Conservation (phyloP, 2,113 vertebrate species). For the Bubo blakistoni region DNA sequence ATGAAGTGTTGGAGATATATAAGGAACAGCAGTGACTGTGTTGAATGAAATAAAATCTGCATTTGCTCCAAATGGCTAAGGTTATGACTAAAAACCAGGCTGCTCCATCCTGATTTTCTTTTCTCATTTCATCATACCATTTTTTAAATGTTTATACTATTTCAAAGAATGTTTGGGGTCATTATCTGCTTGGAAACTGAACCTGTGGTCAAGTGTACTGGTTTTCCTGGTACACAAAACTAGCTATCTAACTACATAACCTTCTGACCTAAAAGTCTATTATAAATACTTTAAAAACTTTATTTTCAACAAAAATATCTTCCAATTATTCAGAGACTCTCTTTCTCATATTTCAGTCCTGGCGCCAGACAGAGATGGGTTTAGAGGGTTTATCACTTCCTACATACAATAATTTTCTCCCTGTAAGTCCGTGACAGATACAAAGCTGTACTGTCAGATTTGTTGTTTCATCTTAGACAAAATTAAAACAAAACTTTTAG, state of each 20-base stretch:
- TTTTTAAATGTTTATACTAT: not conserved
- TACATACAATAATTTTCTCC: slow-evolving; percentile 14
- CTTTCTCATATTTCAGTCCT: not conserved
- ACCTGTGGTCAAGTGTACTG: not conserved
- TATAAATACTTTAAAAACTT: not conserved
- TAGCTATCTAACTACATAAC: not conserved
- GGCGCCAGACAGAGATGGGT: slow-evolving; percentile 4
- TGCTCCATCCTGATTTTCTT: not conserved
- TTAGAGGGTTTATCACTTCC: slow-evolving; percentile 38
- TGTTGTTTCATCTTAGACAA: not conserved
- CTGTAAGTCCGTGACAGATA: not conserved
- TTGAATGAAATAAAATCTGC: slow-evolving; percentile 27
- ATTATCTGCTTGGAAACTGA: not conserved
- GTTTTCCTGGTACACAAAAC: not conserved
- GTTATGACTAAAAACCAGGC: not conserved
- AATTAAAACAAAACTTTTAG: slow-evolving; percentile 1
- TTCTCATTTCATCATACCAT: not conserved
- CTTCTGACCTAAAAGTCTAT: not conserved
- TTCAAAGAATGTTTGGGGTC: not conserved
- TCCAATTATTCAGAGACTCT: not conserved
- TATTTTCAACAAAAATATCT: not conserved
- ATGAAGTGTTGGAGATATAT: slow-evolving; percentile 5
- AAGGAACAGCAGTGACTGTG: not conserved
- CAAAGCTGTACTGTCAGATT: not conserved
- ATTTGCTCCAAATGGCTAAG: slow-evolving; percentile 22